Base-by-base conservation (phyloP, 2,888 invertebrate species). In the Latheticus oryzae region DNA sequence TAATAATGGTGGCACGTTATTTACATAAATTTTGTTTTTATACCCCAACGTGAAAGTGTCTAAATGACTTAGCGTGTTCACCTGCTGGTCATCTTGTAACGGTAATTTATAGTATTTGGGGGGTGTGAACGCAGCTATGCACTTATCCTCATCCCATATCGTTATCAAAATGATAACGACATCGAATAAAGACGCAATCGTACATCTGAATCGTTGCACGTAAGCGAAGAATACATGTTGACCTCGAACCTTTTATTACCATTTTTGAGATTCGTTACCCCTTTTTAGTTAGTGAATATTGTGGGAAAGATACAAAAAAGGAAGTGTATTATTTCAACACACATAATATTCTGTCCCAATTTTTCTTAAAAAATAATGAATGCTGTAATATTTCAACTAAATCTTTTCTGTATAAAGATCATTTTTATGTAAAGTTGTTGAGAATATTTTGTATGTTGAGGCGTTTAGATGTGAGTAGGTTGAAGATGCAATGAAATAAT, bases 71-170 rank as follows among this genome's bases (percentile, higher is more conserved):
- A 37, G 43, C 53, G 16, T 43, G 53, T 53, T 40, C 50, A 38
- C 28, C 50, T 50, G 50, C 38, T 50, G 35, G 47, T 35, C 47
- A 47, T 47, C 47, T 15, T 38, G 43, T 55, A 48, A 55, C 47
- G 47, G 55, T 55, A 48, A 58, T 58, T 58, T 58, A 58, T 58
- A 19, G 33, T 35, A 32, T 53, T 52, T 11, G 60, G 52, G 52
- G 65, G 66, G 68, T 66, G 68, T 67, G 65, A 65, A 62, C 66
- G 61, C 60, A 58, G 61, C 60, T 62, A 62, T 54, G 63, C 68
- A 68, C 68, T 68, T 61, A 64, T 63, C 59, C 58, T 19, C 51
- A 42, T 50, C 50, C 42, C 55, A 61, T 61, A 52, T 60, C 63
- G 53, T 65, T 66, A 68, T 70, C 69, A 58, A 21, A 43, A 40